These are phyloP conservation scores for Bembecia ichneumoniformis DNA, from an alignment of 2,888 invertebrate species.

Conservation along the genomic window DNA sequence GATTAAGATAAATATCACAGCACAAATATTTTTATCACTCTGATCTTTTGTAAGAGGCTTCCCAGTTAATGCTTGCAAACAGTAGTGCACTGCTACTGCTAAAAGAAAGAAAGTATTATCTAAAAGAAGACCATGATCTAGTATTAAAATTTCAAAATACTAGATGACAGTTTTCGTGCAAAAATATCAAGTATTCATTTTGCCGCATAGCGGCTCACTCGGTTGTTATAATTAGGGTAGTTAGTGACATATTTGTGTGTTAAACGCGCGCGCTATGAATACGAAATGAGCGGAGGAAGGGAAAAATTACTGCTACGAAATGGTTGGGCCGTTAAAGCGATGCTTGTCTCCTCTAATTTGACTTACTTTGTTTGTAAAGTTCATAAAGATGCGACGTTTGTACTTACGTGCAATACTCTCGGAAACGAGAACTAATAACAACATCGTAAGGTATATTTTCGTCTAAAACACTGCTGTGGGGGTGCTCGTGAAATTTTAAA, in stretches of 20 bases:
- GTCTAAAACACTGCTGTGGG: too few relatives aligned
- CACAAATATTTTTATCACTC: too few relatives aligned
- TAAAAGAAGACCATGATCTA: not conserved
- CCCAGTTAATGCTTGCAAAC: too few relatives aligned
- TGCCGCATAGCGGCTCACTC: not conserved
- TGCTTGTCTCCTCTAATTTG: slow-evolving; percentile 17
- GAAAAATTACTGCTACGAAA: slow-evolving; percentile 14
- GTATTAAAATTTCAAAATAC: not conserved
- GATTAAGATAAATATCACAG: too few relatives aligned
- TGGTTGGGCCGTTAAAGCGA: slow-evolving; percentile 12
- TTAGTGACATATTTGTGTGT: slow-evolving; percentile 26
- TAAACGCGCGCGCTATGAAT: slow-evolving; percentile 22
- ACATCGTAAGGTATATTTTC: too few relatives aligned
- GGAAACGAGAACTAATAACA: too few relatives aligned
- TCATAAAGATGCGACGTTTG: not conserved
- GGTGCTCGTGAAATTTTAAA: too few relatives aligned
- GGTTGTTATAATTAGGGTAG: slow-evolving; percentile 22
- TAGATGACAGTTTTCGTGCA: not conserved
- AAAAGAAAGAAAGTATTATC: not conserved
- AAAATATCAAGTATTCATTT: not conserved
- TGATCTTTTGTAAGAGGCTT: too few relatives aligned
- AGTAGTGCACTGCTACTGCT: too few relatives aligned
- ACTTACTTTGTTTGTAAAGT: slow-evolving; percentile 14
- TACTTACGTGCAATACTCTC: too few relatives aligned
- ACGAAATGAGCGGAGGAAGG: slow-evolving; percentile 17